Base-by-base conservation (phyloP, 2,797 vertebrate species). In the Sardinella longiceps region DNA sequence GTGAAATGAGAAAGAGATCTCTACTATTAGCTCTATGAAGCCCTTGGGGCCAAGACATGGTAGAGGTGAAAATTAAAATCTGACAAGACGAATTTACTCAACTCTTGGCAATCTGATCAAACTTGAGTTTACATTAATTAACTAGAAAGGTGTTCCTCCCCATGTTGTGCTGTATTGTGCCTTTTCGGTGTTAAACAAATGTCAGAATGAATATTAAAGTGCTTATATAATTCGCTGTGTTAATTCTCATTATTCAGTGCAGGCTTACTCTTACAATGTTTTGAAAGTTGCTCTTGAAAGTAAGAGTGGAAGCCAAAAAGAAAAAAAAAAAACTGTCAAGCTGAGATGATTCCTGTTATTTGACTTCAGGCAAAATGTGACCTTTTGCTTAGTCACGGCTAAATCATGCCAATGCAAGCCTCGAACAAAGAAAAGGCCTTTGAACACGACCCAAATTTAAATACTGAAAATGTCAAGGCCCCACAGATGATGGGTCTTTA, bases 391-490 rank as follows among this genome's bases (percentile, higher is more conserved):
- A 23, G 70, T 77, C 74, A 80, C 9, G 50, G 30, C 74, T 37
- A 84, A 70, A 60, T 58, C 33, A 60, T 56, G 28, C 70, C 33
- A 80, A 43, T 63, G 56, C 82, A 83, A 18, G 58, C 43, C 25
- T 63, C 14, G 37, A 51, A 84, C 51, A 33, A n/a, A 10, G 28
- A 51, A 63, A 48, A 39, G 80, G 15, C 46, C 84, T 81, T 46
- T 45, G 20, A 77, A 77, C 14, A 20, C 5, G 0, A 37, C 4
- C 3, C 28, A 58, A 81, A 80, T 30, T 33, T 18, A 84, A 20
- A 81, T 20, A 33, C 56, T 84, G 28, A 58, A 84, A 81, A 84
- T 81, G 77, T 81, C 43, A 81, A 84, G 37, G 43, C 45, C 39
- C 28, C 18, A 6, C 10, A 37, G 33, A 53, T 33, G 28, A 84